Conservation (phyloP, 1,140 invertebrate species). For the Vollenhovia emeryi region DNA sequence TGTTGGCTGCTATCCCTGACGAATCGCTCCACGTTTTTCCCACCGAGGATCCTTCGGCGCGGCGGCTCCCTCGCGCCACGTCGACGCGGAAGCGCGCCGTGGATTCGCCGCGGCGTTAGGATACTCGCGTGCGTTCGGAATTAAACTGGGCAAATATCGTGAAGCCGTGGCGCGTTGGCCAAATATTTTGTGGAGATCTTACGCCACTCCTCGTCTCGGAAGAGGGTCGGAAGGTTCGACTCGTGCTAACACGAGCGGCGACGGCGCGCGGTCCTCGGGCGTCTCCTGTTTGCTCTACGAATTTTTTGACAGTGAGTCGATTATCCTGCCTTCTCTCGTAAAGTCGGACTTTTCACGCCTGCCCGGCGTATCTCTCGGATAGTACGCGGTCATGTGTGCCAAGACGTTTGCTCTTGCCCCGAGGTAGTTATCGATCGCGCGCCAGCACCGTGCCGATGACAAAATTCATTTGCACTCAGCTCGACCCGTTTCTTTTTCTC, state of each 20-base stretch:
- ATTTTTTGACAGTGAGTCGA: slow-evolving; percentile 52
- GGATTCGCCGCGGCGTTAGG: background rate
- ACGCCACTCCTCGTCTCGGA: background rate
- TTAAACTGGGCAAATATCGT: slow-evolving; percentile 61
- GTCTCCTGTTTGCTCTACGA: slow-evolving; percentile 31
- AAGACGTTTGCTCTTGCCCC: slow-evolving; percentile 24
- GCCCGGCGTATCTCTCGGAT: background rate
- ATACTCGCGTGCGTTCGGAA: slow-evolving; percentile 14
- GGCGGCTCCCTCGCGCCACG: slow-evolving; percentile 1
- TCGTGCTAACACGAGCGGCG: slow-evolving; percentile 35
- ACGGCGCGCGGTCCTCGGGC: slow-evolving; percentile 1
- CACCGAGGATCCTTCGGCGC: slow-evolving; percentile 68
- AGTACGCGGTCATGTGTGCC: background rate
- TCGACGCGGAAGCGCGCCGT: slow-evolving; percentile 39
- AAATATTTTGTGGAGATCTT: slow-evolving; percentile 67
- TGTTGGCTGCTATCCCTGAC: slow-evolving; percentile 80
- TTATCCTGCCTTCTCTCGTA: slow-evolving; percentile 34
- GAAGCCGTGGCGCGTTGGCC: slow-evolving; percentile 3
- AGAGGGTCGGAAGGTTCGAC: background rate
- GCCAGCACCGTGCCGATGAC: slow-evolving; percentile 32
- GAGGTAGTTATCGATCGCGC: slow-evolving; percentile 53
- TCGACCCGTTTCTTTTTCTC: slow-evolving; percentile 45
- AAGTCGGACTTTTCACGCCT: slow-evolving; percentile 43
- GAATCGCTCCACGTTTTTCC: slow-evolving; percentile 82
- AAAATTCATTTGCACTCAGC: slow-evolving; percentile 48